A percentile compares a stretch with the other conserved stretches of the same genome.
Conservation (phyloP, 2,797 vertebrate species). For the Macropodus opercularis region DNA sequence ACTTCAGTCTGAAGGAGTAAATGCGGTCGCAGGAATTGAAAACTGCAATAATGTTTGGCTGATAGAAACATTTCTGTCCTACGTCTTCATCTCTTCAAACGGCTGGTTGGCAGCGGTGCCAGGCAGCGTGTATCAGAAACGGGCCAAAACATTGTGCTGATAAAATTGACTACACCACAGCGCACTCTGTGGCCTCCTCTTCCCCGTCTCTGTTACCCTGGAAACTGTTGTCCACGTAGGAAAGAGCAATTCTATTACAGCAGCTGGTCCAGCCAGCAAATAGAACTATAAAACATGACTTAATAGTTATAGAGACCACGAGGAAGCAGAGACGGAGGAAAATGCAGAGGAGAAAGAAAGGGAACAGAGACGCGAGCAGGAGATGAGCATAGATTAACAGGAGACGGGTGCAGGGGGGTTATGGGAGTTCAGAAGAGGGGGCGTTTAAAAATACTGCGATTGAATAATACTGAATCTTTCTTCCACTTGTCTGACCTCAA, state of each 20-base stretch:
- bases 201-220: conserved; percentile 81
- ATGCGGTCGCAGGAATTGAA: conserved; percentile 52
- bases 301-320: conserved; percentile 60
- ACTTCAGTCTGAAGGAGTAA: conserved; percentile 38
- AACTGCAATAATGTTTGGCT: conserved; percentile 41
- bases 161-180: conserved; percentile 74
- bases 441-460: conserved; percentile 30
- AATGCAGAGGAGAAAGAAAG: conserved; percentile 34
- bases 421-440: not conserved
- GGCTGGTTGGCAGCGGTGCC: conserved; percentile 39
- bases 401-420: conserved; percentile 14
- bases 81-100: conserved; percentile 52
- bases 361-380: conserved; percentile 15
- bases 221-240: conserved; percentile 83
- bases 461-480: conserved; percentile 31
- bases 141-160: conserved; percentile 74
- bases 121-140: conserved; percentile 58
- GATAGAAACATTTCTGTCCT: conserved; percentile 41
- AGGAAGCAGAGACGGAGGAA: conserved; percentile 49
- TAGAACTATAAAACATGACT: conserved; percentile 79
- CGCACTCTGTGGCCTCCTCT: conserved; percentile 66
- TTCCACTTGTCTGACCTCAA: conserved; percentile 39
- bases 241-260: conserved; percentile 80
- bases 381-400: conserved; percentile 56
- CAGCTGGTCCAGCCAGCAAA: conserved; percentile 64